These are phyloP conservation scores for Danio tinwini DNA, from an alignment of 2,797 vertebrate genomes.

Conservation along the genomic window DNA sequence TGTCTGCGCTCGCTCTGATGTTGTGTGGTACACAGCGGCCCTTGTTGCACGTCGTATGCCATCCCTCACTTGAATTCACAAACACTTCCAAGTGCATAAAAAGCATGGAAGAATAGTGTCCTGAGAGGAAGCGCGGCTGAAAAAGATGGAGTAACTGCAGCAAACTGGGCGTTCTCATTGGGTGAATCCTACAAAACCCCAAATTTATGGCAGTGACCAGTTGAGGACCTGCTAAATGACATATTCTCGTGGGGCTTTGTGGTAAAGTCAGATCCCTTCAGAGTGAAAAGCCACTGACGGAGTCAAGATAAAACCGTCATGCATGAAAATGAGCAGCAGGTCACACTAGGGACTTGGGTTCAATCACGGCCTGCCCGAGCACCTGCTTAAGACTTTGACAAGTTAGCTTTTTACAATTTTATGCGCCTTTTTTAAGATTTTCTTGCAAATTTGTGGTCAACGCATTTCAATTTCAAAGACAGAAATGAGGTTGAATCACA, in stretches of 20 bases:
- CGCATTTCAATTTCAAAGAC: conserved; percentile 35
- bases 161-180: conserved; percentile 59
- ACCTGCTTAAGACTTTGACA: conserved; percentile 42
- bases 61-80: conserved; percentile 84
- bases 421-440: not conserved
- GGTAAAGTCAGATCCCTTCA: conserved; percentile 46
- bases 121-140: conserved; percentile 75
- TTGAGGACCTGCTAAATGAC: conserved; percentile 24
- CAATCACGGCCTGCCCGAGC: conserved; percentile 25
- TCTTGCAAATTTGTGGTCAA: conserved; percentile 33
- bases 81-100: conserved; percentile 84
- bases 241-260: conserved; percentile 45
- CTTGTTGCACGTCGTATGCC: conserved; percentile 80
- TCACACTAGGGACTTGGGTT: conserved; percentile 49
- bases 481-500: conserved; percentile 24
- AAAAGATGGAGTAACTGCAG: conserved; percentile 71
- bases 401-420: conserved; percentile 36
- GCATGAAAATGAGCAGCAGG: conserved; percentile 51
- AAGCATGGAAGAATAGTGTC: conserved; percentile 74
- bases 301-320: conserved; percentile 39
- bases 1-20: conserved; percentile 80
- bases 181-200: not conserved
- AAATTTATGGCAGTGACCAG: conserved; percentile 30
- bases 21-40: conserved; percentile 82
- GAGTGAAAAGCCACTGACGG: conserved; percentile 42